Evolutionary conservation across 2,888 invertebrate genomes (phyloP), one percentile per base, ranked within the genome.

Genomic region (Eudasyphora cyanicolor): DNA sequence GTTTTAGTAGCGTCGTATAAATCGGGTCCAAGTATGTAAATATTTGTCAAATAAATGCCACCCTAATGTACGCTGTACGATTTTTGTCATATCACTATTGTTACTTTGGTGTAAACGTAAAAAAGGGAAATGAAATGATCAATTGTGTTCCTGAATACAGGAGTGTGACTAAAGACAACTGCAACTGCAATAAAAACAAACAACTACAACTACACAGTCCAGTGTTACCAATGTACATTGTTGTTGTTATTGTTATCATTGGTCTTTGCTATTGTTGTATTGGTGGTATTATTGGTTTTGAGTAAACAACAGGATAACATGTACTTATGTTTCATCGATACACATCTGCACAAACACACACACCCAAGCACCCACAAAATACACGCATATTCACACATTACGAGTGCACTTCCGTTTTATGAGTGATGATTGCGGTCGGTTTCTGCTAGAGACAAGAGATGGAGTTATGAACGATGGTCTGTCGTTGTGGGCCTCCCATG

Each of bases 241-340:
- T 3, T 82, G 49, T 54, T 73, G 42, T 27, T 67, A 62, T 82
- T 62, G 75, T 67, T 84, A 21, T 5, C 32, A 45, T 67, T 32
- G 81, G 70, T 38, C n/a, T n/a, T n/a, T n/a, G 5, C 24, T 81
- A 32, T 70, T 74, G 29, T 81, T 76, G 70, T 67, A 67, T 80
- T 73, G 78, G 76, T 79, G 62, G 32, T 42, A 38, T 79, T 76
- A 64, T 76, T 84, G 84, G 84, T 81, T 78, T 70, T 54, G 76
- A 80, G 79, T 85, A 82, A 81, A 84, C 74, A 80, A 64, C 75
- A 82, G 80, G 80, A 82, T 82, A 74, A 84, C 82, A 82, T 70
- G 76, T 64, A 82, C 64, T 82, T 80, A 74, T 24, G 51, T 76
- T 29, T 73, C 79, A 75, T 49, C 32, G 57, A 71, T 79, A 83